Evolutionary conservation across 2,888 invertebrate genomes (phyloP).

Genomic region (Ophion slaviceki): DNA sequence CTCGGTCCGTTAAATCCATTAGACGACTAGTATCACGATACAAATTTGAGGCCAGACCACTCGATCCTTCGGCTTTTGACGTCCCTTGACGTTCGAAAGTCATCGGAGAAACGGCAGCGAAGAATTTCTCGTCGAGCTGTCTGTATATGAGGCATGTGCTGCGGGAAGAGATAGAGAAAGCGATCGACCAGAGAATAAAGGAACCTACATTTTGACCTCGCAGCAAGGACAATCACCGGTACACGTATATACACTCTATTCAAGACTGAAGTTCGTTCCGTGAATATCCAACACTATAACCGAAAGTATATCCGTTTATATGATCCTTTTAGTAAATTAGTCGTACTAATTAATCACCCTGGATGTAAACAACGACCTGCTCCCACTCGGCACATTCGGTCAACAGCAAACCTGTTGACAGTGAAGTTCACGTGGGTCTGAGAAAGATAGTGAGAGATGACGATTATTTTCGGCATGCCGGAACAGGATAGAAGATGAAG

Average conservation of each 20-base stretch:
- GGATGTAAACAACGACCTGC: slow-evolving; percentile 18
- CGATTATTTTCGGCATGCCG: slow-evolving; percentile 19
- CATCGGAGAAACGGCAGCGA: slow-evolving; percentile 6
- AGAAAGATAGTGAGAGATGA: background rate
- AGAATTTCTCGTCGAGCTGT: slow-evolving; percentile 49
- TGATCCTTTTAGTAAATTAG: slow-evolving; percentile 13
- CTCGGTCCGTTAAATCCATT: slow-evolving; percentile 77
- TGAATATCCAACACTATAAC: background rate
- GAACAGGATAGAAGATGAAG: slow-evolving; percentile 30
- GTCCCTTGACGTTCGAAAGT: slow-evolving; percentile 45
- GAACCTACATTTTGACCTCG: slow-evolving; percentile 29
- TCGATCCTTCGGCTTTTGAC: slow-evolving; percentile 59
- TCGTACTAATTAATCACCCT: slow-evolving; percentile 25
- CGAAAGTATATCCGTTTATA: background rate
- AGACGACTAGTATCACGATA: slow-evolving; percentile 69
- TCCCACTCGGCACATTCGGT: background rate
- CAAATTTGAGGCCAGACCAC: slow-evolving; percentile 56
- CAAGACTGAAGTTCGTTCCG: background rate
- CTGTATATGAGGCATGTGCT: background rate
- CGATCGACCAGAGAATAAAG: slow-evolving; percentile 46
- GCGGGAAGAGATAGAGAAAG: background rate
- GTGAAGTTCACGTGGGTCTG: background rate
- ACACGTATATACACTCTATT: slow-evolving; percentile 26
- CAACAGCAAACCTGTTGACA: slow-evolving; percentile 19
- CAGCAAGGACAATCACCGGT: slow-evolving; percentile 42